phyloP scores from a whole-genome alignment of 1,140 invertebrate genomes.

The Catajapyx aquilonaris region DNA sequence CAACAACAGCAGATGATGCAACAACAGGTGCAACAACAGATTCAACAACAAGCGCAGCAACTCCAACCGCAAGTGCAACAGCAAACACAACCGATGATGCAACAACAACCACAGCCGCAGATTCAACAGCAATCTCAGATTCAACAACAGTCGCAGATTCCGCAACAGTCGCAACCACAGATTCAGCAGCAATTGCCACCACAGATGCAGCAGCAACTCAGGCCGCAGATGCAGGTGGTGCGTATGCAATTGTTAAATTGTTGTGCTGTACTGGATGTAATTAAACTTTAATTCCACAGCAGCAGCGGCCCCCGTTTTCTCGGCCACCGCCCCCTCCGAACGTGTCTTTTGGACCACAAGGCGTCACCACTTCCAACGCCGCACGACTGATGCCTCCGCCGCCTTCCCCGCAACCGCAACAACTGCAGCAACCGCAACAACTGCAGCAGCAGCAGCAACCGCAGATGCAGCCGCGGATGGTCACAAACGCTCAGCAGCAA shows the following conservation, averaged over 20 bases:
- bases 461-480: slow-evolving; percentile 13
- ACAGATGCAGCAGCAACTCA: slow-evolving; percentile 25
- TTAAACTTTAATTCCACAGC: too few relatives aligned
- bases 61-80: slow-evolving; percentile 24
- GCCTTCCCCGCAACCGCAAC: slow-evolving; percentile 18
- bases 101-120: slow-evolving; percentile 20
- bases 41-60: slow-evolving; percentile 42
- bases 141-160: slow-evolving; percentile 26
- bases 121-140: slow-evolving; percentile 24
- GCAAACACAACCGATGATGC: slow-evolving; percentile 16
- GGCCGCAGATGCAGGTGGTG: too few relatives aligned
- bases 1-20: slow-evolving; percentile 9
- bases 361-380: too few relatives aligned
- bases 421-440: slow-evolving; percentile 14
- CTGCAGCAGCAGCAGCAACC: slow-evolving; percentile 14
- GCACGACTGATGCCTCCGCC: slow-evolving; percentile 18
- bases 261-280: too few relatives aligned
- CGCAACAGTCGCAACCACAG: slow-evolving; percentile 22
- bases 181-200: slow-evolving; percentile 25
- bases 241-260: too few relatives aligned
- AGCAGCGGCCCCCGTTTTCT: too few relatives aligned
- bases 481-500: slow-evolving; percentile 9
- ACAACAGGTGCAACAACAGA: slow-evolving; percentile 33
- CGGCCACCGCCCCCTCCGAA: too few relatives aligned
- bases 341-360: too few relatives aligned